Conservation (phyloP, 2,888 invertebrate species). For the Fragum fragum region DNA sequence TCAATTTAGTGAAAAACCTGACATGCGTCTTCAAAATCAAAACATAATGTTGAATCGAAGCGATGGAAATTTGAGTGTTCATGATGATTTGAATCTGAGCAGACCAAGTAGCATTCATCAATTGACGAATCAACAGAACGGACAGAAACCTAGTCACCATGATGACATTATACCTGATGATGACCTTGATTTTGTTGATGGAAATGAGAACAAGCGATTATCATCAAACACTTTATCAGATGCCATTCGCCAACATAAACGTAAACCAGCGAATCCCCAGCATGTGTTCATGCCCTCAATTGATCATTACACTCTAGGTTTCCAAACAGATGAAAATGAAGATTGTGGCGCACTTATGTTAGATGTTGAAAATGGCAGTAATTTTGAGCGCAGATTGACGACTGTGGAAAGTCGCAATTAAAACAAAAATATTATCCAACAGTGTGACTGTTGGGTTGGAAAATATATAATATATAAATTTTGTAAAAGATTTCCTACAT, state of each 20-base stretch:
- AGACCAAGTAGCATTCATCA: conserved; percentile 36
- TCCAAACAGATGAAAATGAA: conserved; percentile 63
- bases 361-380: conserved; percentile 41
- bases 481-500: not conserved
- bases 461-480: not conserved
- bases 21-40: conserved; percentile 42
- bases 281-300: conserved; percentile 68
- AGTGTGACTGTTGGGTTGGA: not conserved
- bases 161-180: conserved; percentile 46
- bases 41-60: conserved; percentile 41
- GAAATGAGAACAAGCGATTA: conserved; percentile 45
- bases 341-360: conserved; percentile 51
- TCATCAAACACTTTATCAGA: conserved; percentile 52
- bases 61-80: conserved; percentile 34
- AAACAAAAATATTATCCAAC: not conserved
- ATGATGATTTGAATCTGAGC: conserved; percentile 38
- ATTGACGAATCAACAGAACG: conserved; percentile 38
- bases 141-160: conserved; percentile 53
- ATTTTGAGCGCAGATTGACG: conserved; percentile 42
- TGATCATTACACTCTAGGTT: conserved; percentile 63
- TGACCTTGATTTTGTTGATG: conserved; percentile 53
- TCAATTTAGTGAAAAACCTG: conserved; percentile 49
- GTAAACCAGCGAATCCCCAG: conserved; percentile 68
- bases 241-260: conserved; percentile 63
- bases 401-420: conserved; percentile 26